phyloP scores from a whole-genome alignment of 2,113 vertebrate species.

The Oncorhynchus keta region DNA sequence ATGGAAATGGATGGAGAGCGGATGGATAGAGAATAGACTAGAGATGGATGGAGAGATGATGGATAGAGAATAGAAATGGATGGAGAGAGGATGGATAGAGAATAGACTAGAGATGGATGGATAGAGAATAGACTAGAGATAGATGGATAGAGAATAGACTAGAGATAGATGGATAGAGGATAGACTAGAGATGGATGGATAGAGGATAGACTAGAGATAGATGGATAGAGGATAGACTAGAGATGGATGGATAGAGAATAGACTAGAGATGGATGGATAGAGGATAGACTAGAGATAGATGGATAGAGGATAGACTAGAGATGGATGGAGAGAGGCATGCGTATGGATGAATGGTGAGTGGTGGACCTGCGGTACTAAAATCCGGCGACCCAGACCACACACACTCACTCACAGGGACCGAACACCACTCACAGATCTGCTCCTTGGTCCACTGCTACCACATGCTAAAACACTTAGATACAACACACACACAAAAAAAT shows the following conservation, averaged over 20 bases:
- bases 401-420: constrained; percentile 34
- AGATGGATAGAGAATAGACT: too few species aligned
- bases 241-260: too few species aligned
- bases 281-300: not conserved
- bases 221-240: too few species aligned
- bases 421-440: not conserved
- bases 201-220: too few species aligned
- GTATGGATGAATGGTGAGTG: constrained; percentile 45
- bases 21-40: not conserved
- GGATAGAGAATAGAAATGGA: not conserved
- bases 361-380: constrained; percentile 53
- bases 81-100: not conserved
- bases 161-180: too few species aligned
- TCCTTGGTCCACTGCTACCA: not conserved
- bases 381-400: constrained; percentile 47
- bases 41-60: not conserved
- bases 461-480: constrained; percentile 8
- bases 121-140: too few species aligned
- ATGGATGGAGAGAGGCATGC: constrained; percentile 40
- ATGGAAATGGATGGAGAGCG: not conserved
- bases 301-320: not conserved
- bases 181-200: too few species aligned
- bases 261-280: too few species aligned
- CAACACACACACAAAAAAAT: not conserved
- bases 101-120: too few species aligned